Evolutionary conservation across 2,888 invertebrate species (phyloP), one percentile per base, ranked within the genome.

Genomic region (Ptychoptera albimana): DNA sequence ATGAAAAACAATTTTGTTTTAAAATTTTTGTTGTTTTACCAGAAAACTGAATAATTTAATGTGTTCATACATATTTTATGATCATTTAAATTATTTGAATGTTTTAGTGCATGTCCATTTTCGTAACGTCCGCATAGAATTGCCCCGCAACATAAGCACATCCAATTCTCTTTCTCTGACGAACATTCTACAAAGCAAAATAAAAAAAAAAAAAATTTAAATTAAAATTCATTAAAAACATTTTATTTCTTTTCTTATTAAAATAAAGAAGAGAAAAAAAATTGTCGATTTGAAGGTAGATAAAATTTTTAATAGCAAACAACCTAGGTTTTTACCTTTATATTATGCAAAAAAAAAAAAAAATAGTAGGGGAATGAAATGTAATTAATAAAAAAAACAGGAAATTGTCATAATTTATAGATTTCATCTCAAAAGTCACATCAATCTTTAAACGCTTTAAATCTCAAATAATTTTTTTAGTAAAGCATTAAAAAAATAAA

Each of bases 61-160:
- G 80, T 82, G 60, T 84, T 83, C 65, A 87, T 79, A 60, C 82
- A 82, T 38, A 86, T 70, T 54, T 76, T 73, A 59, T 86, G 86
- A 50, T 74, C 68, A 47, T 63, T 59, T 48, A 68, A 62, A 55
- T 73, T 71, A 51, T 72, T 69, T 48, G 75, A 77, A 65, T 87
- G 86, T 50, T 71, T 65, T 52, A 80, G 72, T 15, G 83, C 84
- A 64, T 87, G 85, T 8, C 77, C 82, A 50, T 76, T 79, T 46
- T 81, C 73, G 59, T 83, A 83, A 43, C 84, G 75, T 46, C 85
- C 84, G 64, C 86, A 86, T 55, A 77, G 73, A 47, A 84, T 70
- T 41, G 69, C 68, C 8, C 84, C 83, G 61, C 86, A 86, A 48
- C 74, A 70, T 51, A 85, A 67, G 58, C 86, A 86, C 51, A 86